Evolutionary conservation across 2,888 invertebrate genomes (phyloP).

Genomic region (Pandemis corylana): DNA sequence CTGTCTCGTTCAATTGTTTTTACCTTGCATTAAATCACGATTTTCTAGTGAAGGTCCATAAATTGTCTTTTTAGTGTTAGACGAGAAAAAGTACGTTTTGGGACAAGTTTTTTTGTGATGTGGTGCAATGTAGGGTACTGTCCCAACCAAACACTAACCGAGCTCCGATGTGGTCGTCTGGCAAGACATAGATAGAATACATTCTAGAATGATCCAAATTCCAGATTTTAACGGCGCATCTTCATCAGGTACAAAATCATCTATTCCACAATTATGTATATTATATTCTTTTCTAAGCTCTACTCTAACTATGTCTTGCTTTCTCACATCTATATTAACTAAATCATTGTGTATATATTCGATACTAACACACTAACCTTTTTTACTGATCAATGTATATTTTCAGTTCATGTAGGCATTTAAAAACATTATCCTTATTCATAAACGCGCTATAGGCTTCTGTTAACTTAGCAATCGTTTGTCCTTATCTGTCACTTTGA

Average conservation of each 20-base stretch:
- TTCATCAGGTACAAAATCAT: slow-evolving; percentile 65
- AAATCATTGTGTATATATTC: slow-evolving; percentile 41
- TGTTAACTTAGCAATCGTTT: too few species aligned
- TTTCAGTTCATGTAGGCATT: slow-evolving; percentile 10
- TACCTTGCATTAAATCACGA: too few species aligned
- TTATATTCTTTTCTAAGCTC: slow-evolving; percentile 62
- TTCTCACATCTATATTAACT: slow-evolving; percentile 68
- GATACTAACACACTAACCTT: slow-evolving; percentile 40
- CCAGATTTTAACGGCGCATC: slow-evolving; percentile 56
- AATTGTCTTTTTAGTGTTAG: not conserved
- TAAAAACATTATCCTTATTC: too few species aligned
- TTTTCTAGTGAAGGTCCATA: not conserved
- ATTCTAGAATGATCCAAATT: slow-evolving; percentile 54
- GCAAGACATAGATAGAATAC: slow-evolving; percentile 78
- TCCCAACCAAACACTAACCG: slow-evolving; percentile 64
- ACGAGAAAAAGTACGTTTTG: not conserved
- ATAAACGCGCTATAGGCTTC: too few species aligned
- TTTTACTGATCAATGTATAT: slow-evolving; percentile 44
- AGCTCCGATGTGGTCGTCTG: slow-evolving; percentile 82
- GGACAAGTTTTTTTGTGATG: slow-evolving; percentile 47
- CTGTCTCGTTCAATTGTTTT: too few species aligned
- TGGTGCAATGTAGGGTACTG: slow-evolving; percentile 56
- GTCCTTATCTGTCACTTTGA: too few species aligned
- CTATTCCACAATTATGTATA: slow-evolving; percentile 50
- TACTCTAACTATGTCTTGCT: slow-evolving; percentile 84